Conservation (phyloP, 1,140 invertebrate species). For the Reticulitermes speratus region DNA sequence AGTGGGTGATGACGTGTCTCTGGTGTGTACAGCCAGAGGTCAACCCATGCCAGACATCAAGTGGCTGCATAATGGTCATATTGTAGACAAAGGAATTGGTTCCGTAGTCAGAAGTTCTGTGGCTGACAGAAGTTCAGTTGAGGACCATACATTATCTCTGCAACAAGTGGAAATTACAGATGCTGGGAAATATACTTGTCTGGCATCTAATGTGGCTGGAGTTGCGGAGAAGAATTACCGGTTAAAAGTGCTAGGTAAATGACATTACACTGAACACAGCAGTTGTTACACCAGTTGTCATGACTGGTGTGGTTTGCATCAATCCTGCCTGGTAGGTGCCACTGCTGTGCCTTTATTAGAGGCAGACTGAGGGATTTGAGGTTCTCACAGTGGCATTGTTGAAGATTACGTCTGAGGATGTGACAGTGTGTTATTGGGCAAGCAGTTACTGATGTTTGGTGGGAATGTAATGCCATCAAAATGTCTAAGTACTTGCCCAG, state of each 20-base stretch:
- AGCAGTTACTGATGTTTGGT: too few species aligned
- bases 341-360: too few species aligned
- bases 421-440: too few species aligned
- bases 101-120: neutral
- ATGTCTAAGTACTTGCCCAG: too few species aligned
- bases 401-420: too few species aligned
- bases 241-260: constrained; percentile 38
- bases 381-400: too few species aligned
- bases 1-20: constrained; percentile 23
- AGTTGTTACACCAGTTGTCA: too few species aligned
- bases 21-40: constrained; percentile 33
- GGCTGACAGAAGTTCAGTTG: neutral
- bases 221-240: constrained; percentile 38
- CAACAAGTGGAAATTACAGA: constrained; percentile 11
- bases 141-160: constrained; percentile 13
- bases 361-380: too few species aligned
- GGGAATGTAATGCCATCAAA: too few species aligned
- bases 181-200: constrained; percentile 41
- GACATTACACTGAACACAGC: too few species aligned
- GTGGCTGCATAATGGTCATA: constrained; percentile 38
- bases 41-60: constrained; percentile 34
- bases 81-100: constrained; percentile 9
- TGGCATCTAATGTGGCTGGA: constrained; percentile 41
- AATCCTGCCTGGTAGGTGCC: too few species aligned
- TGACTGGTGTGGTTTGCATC: too few species aligned